Evolutionary conservation across 2,888 invertebrate species (phyloP).

Genomic region (Phragmatobia fuliginosa): DNA sequence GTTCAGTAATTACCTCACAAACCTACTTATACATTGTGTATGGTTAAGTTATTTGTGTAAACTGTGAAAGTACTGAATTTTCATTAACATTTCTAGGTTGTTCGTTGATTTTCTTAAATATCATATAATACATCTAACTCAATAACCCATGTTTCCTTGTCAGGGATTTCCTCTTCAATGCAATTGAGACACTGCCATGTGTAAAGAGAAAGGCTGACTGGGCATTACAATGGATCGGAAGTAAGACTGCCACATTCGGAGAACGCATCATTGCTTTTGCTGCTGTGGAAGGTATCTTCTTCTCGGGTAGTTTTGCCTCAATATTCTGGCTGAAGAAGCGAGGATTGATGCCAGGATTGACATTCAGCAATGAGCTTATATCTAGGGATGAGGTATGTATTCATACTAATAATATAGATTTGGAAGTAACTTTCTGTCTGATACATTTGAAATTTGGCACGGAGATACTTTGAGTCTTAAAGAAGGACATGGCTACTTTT

Average conservation of each 20-base stretch:
- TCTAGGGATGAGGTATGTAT: slow-evolving; percentile 95
- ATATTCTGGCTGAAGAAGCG: slow-evolving; percentile 99
- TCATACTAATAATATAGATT: no score
- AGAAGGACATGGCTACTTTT: no score
- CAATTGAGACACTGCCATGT: slow-evolving; percentile 98
- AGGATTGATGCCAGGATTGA: slow-evolving; percentile 99
- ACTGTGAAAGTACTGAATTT: no score
- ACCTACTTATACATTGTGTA: no score
- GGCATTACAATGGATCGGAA: slow-evolving; percentile 98
- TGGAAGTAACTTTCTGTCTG: no score
- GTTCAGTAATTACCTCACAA: background rate
- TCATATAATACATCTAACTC: background rate
- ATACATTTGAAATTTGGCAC: no score
- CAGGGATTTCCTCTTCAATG: slow-evolving; percentile 97
- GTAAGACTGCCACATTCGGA: slow-evolving; percentile 94
- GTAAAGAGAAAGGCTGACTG: slow-evolving; percentile 99
- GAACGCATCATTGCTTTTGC: slow-evolving; percentile 99
- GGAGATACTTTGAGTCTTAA: no score
- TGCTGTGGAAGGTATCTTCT: slow-evolving; percentile 99
- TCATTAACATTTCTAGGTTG: no score
- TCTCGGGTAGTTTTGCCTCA: slow-evolving; percentile 99
- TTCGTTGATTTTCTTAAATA: background rate
- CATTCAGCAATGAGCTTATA: slow-evolving; percentile 99
- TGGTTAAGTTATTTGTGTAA: no score
- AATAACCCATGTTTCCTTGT: slow-evolving; percentile 36